Evolutionary conservation across 2,113 vertebrate genomes (phyloP).

Genomic region (Heterochromis multidens): DNA sequence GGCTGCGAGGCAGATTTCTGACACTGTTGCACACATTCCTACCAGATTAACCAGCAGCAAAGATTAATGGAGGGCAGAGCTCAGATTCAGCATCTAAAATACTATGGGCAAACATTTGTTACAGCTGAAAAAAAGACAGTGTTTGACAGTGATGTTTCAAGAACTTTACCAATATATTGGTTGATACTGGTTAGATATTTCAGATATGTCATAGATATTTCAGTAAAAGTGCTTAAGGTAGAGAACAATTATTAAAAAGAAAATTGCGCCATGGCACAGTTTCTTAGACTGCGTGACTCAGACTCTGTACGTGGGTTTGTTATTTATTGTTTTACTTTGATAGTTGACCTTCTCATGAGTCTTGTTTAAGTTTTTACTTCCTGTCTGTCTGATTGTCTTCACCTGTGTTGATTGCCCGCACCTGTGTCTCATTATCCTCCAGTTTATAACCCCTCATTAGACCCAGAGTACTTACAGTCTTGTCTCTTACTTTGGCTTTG

Average conservation of each 20-base stretch:
- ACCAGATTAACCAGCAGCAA: conserved; percentile 42
- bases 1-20: conserved; percentile 24
- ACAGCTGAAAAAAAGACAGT: background rate
- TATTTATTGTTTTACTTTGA: background rate
- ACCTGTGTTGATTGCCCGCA: too few species aligned
- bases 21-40: conserved; percentile 55
- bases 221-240: background rate
- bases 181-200: background rate
- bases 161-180: background rate
- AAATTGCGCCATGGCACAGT: background rate
- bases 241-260: background rate
- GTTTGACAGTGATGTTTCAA: background rate
- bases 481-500: too few species aligned
- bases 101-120: background rate
- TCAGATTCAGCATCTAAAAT: background rate
- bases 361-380: too few species aligned
- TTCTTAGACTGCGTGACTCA: background rate
- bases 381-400: too few species aligned
- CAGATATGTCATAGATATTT: too few species aligned
- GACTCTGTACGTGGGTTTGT: background rate
- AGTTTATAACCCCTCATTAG: too few species aligned
- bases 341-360: too few species aligned
- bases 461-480: too few species aligned
- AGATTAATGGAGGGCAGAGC: conserved; percentile 30
- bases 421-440: too few species aligned